phyloP scores from a whole-genome alignment of 2,113 vertebrate genomes.

The Ursus arctos region DNA sequence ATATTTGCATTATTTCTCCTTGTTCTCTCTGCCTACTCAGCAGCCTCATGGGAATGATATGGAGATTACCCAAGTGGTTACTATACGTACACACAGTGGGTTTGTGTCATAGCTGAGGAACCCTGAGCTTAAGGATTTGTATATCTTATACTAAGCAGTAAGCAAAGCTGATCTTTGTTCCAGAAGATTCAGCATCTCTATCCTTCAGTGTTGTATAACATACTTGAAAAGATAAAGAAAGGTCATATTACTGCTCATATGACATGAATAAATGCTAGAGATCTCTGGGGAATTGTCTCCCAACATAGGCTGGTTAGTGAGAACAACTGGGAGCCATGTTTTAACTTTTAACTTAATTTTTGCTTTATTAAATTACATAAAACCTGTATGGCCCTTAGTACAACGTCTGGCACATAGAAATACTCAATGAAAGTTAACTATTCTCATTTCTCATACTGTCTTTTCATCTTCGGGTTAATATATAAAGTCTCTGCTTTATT shows the following conservation, averaged over 20 bases:
- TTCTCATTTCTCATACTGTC: background rate
- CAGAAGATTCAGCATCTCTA: background rate
- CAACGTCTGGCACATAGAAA: background rate
- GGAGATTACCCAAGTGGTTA: background rate
- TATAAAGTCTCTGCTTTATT: background rate
- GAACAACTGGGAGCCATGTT: background rate
- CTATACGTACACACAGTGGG: fast-evolving
- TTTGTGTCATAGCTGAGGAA: background rate
- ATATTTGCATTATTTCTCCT: background rate
- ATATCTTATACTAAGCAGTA: background rate
- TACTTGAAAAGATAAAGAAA: background rate
- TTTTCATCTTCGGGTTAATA: background rate
- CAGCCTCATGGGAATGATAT: background rate
- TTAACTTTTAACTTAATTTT: background rate
- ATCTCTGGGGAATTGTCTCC: background rate
- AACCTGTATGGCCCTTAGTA: background rate
- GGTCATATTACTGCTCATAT: background rate
- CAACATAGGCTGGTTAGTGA: background rate
- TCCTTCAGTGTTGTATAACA: background rate
- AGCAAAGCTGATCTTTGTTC: background rate
- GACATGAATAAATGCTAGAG: background rate
- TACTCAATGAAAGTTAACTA: background rate
- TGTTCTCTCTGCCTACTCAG: background rate
- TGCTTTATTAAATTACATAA: background rate
- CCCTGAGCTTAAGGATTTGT: background rate